Evolutionary conservation across 2,797 vertebrate genomes (phyloP).

Genomic region (Oophaga sylvatica): DNA sequence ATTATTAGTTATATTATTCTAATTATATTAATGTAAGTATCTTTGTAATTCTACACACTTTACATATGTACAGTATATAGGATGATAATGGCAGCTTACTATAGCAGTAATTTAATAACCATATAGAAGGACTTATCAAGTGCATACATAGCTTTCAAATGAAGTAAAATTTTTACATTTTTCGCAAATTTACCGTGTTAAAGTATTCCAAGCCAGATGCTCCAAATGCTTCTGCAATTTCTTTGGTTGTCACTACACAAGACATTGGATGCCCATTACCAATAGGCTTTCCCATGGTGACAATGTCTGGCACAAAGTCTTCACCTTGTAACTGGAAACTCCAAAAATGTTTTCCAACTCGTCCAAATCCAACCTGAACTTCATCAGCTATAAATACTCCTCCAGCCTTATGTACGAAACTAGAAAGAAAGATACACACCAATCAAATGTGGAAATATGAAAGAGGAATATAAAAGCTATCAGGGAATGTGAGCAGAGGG

Average conservation of each 20-base stretch:
- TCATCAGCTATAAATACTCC: conserved; percentile 94
- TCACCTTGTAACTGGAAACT: conserved; percentile 91
- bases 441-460: background rate
- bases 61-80: too few species aligned
- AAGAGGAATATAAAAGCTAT: background rate
- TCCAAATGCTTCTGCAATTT: conserved; percentile 89
- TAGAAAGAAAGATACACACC: conserved; percentile 68
- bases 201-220: conserved; percentile 93
- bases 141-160: background rate
- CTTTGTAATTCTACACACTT: too few species aligned
- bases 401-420: conserved; percentile 82
- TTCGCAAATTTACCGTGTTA: conserved; percentile 84
- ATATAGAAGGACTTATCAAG: background rate
- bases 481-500: too few species aligned
- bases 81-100: too few species aligned
- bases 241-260: conserved; percentile 92
- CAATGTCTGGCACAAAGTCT: conserved; percentile 93
- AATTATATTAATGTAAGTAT: too few species aligned
- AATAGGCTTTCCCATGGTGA: conserved; percentile 98
- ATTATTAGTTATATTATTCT: too few species aligned
- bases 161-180: conserved; percentile 9
- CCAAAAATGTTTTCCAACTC: conserved; percentile 93
- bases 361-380: conserved; percentile 96
- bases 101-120: background rate
- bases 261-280: conserved; percentile 97